Base-by-base conservation (phyloP, 2,113 vertebrate genomes). In the Centrocercus urophasianus region DNA sequence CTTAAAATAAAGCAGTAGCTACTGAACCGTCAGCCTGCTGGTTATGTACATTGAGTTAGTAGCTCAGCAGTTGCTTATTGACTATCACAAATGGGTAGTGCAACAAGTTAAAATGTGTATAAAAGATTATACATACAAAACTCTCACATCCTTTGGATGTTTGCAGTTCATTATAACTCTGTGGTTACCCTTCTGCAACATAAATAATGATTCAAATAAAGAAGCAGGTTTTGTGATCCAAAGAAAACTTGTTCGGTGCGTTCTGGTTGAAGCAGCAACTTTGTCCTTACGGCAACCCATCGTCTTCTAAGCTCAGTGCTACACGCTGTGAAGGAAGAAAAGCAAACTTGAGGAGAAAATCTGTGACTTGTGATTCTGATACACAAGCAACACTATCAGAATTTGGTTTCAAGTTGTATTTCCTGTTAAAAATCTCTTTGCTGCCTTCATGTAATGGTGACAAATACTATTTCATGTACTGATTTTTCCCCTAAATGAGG, bases 281-380 rank as follows among this genome's bases (percentile, higher is more conserved):
- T 90, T 90, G 48, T 97, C 98, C 97, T 99, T 98, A 99, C 77
- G 99, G 99, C 95, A 99, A 98, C 93, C 98, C 99, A 24, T 99
- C 99, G 52, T 99, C 99, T 97, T 99, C 99, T 96, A 99, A 97
- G 98, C 99, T 99, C 93, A 99, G 96, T 45, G 99, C 99, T 97
- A 99, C 99, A 81, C 99, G 99, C 99, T 99, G 98, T 94, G 81
- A 93, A 98, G 95, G 97, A 59, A 95, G 83, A 61, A 93, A 70
- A 93, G 76, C 48, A 89, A 71, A 61, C 47, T 42, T 72, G 30
- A 85, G 43, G 27, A 48, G 63, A 34, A 42, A 27, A 4, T 32
- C 1, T n/a, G 70, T 21, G 17, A 73, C 10, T n/a, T 47, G 54
- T 8, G 20, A 45, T 65, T 74, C 15, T 65, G 60, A 56, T 20